A percentile compares a stretch with the other conserved stretches of the same genome.
These are phyloP conservation scores for Diglossa cyanea DNA, from an alignment of 2,797 vertebrate genomes.

Conservation along the genomic window DNA sequence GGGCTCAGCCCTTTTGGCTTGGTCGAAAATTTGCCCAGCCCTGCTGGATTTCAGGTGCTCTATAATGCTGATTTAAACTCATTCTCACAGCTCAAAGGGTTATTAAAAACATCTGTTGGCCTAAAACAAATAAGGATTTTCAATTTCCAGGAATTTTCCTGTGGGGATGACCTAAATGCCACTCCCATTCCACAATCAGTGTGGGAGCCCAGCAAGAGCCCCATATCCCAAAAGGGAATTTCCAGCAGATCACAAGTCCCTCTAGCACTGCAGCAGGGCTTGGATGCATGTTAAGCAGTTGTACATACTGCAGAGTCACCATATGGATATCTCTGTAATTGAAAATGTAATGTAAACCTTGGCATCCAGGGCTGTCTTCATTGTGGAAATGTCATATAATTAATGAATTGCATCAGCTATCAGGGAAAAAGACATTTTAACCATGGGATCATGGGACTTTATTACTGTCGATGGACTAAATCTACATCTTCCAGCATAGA, in stretches of 20 bases:
- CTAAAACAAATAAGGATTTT: not conserved
- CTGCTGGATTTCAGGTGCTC: not conserved
- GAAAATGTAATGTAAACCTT: constrained; percentile 64
- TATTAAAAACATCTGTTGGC: not conserved
- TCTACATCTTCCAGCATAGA: constrained; percentile 39
- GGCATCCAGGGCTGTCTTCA: constrained; percentile 16
- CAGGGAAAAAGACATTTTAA: constrained; percentile 50
- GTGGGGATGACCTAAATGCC: too few relatives aligned
- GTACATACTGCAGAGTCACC: constrained; percentile 56
- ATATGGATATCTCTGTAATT: constrained; percentile 49
- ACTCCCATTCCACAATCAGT: not conserved
- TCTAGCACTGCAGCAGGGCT: not conserved
- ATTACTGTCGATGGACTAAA: constrained; percentile 59
- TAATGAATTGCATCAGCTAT: constrained; percentile 58
- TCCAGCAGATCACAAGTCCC: not conserved
- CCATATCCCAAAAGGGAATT: not conserved
- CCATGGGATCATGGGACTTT: constrained; percentile 48
- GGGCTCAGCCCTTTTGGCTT: not conserved
- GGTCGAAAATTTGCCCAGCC: not conserved
- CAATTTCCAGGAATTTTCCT: not conserved
- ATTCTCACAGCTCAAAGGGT: not conserved
- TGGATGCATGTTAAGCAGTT: not conserved
- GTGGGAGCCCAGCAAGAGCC: not conserved
- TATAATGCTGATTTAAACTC: not conserved
- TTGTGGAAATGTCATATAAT: constrained; percentile 54